Evolutionary conservation across 2,797 vertebrate genomes (phyloP).

Genomic region (Buphagus erythrorhynchus): DNA sequence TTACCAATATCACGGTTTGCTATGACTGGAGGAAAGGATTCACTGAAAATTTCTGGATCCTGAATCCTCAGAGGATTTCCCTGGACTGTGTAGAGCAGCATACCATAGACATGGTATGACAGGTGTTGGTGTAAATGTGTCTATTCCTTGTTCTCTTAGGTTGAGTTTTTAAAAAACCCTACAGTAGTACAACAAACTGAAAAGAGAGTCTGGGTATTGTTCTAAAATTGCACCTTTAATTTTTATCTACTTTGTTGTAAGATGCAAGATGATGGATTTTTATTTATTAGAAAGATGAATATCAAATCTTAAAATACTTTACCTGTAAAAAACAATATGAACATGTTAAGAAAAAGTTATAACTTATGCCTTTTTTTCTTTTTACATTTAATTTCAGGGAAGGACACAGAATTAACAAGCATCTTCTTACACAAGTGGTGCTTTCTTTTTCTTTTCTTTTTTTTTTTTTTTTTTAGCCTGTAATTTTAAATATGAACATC

Average conservation of each 20-base stretch:
- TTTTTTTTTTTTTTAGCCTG: background rate
- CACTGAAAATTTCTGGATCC: background rate
- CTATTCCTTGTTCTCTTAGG: background rate
- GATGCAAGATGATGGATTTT: background rate
- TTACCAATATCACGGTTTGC: background rate
- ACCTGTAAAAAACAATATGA: background rate
- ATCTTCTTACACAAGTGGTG: background rate
- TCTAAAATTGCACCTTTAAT: background rate
- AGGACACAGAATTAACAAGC: background rate
- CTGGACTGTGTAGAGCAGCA: background rate
- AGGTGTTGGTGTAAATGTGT: background rate
- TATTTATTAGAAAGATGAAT: background rate
- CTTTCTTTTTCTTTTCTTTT: background rate
- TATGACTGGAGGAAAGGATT: background rate
- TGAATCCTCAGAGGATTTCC: background rate
- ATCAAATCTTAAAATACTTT: background rate
- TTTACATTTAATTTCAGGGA: background rate
- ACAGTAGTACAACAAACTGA: background rate
- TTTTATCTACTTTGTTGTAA: background rate
- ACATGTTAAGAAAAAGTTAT: background rate
- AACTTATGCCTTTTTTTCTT: background rate
- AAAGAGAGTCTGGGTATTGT: background rate
- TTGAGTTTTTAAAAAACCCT: background rate
- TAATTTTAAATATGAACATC: background rate
- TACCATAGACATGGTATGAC: background rate